Percentiles rank a stretch among this genome's conserved stretches.
Conservation (phyloP, 2,888 invertebrate species). For the Orchesellides sinensis region DNA sequence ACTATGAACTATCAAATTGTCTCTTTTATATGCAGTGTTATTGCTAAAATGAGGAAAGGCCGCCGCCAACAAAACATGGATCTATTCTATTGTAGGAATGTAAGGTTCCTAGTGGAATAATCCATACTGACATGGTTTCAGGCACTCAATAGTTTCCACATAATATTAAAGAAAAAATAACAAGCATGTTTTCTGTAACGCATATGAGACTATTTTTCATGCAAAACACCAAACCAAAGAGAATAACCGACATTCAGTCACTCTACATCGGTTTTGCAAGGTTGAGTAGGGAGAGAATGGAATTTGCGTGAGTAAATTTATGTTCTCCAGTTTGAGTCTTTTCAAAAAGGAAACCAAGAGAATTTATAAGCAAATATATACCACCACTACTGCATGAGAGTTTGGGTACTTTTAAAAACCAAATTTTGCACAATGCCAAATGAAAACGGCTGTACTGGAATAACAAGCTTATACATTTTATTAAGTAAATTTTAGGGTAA, state of each 20-base stretch:
- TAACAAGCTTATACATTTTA: too few species aligned
- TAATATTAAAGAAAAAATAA: background rate
- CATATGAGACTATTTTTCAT: slow-evolving; percentile 1
- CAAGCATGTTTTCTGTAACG: background rate
- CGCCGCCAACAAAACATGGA: slow-evolving; percentile 4
- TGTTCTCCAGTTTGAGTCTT: slow-evolving; percentile 8
- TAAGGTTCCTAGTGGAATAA: slow-evolving; percentile 3
- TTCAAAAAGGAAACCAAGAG: too few species aligned
- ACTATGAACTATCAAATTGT: slow-evolving; percentile 33
- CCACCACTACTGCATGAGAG: too few species aligned
- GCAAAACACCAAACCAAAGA: background rate
- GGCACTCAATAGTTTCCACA: background rate
- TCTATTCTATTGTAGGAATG: slow-evolving; percentile 10
- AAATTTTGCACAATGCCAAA: too few species aligned
- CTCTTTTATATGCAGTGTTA: background rate
- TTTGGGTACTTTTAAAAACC: too few species aligned
- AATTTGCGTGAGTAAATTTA: slow-evolving; percentile 18
- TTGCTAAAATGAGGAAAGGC: background rate
- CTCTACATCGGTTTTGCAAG: background rate
- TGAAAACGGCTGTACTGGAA: too few species aligned
- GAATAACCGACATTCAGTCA: slow-evolving; percentile 13
- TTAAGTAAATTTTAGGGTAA: too few species aligned
- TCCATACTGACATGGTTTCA: slow-evolving; percentile 27
- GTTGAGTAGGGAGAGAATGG: background rate
- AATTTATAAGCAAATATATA: too few species aligned